A percentile compares a stretch with the other conserved stretches of the same genome.
phyloP scores from a whole-genome alignment of 2,797 vertebrate species.

The Silurus aristotelis region DNA sequence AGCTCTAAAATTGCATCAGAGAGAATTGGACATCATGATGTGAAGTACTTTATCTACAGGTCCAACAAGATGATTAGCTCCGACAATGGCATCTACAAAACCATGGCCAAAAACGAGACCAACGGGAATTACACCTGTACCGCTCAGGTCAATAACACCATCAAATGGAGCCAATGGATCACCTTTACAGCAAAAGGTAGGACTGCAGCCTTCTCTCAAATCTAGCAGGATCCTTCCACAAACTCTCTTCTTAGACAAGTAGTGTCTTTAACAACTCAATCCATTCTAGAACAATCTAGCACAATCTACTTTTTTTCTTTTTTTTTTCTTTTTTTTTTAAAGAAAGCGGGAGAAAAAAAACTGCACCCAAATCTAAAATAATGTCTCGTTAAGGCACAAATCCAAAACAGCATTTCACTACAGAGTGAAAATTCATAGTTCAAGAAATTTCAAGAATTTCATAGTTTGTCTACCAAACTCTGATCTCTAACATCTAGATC shows the following conservation, averaged over 20 bases:
- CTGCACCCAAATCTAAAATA: neutral
- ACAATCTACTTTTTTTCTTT: no score
- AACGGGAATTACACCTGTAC: conserved; percentile 70
- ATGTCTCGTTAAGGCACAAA: neutral
- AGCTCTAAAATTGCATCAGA: conserved; percentile 52
- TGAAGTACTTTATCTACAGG: conserved; percentile 64
- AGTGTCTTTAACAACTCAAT: no score
- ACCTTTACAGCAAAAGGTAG: conserved; percentile 70
- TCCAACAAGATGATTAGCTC: neutral
- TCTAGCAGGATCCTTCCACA: neutral
- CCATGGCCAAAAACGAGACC: neutral
- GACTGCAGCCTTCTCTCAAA: neutral
- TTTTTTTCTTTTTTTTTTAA: no score
- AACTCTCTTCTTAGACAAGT: no score
- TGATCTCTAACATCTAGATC: neutral
- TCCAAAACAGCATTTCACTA: neutral
- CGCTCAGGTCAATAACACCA: conserved; percentile 63
- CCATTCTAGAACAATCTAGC: neutral
- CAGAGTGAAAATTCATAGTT: no score
- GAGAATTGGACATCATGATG: conserved; percentile 47
- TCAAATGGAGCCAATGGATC: conserved; percentile 62
- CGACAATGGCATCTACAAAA: neutral
- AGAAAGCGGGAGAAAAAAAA: no score
- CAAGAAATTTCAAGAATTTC: no score
- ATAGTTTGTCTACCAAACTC: neutral